phyloP scores from a whole-genome alignment of 2,113 vertebrate species.

The Colinus virginianus region DNA sequence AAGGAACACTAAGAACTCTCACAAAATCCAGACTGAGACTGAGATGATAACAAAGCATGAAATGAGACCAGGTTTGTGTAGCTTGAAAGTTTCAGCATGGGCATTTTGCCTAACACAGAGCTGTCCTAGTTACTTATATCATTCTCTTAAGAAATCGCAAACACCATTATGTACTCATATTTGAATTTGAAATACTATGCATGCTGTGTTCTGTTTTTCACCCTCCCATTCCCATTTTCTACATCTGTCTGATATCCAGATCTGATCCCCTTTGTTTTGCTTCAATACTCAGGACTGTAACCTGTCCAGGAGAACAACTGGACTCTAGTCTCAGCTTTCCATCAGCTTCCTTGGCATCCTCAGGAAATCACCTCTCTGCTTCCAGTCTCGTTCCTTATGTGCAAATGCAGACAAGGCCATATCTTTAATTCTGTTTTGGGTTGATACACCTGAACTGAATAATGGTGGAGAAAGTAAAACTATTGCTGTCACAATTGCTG shows the following conservation, averaged over 20 bases:
- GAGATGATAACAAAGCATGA: background rate
- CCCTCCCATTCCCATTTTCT: background rate
- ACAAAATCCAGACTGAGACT: background rate
- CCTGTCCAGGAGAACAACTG: background rate
- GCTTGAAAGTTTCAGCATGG: background rate
- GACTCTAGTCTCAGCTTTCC: background rate
- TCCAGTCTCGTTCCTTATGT: background rate
- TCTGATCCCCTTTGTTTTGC: background rate
- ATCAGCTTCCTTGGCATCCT: background rate
- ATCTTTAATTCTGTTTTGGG: background rate
- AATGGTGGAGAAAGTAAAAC: background rate
- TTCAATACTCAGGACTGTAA: background rate
- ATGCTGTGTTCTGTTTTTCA: background rate
- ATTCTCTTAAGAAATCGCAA: background rate
- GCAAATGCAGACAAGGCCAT: background rate
- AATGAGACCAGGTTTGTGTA: background rate
- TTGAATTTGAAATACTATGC: background rate
- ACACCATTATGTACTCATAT: background rate
- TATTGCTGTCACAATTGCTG: background rate
- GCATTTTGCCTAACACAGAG: background rate
- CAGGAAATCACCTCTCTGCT: background rate
- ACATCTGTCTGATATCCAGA: background rate
- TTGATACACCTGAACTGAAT: background rate
- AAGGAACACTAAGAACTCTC: background rate
- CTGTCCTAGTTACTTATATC: background rate